Evolutionary conservation across 1,140 invertebrate species (phyloP), one percentile per base, ranked within the genome.

Genomic region (Drosophila orosa): DNA sequence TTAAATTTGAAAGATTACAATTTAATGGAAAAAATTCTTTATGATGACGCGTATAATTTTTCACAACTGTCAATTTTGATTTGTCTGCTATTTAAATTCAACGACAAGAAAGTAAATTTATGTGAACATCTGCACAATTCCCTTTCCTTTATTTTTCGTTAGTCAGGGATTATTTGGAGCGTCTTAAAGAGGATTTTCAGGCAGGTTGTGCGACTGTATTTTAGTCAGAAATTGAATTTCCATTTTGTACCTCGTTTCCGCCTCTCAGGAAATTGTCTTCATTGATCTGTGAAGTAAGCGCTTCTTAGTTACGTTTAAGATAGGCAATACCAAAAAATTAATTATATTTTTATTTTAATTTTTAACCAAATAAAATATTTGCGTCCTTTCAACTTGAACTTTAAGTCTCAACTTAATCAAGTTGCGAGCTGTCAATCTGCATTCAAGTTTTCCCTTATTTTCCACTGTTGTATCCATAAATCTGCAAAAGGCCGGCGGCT

Each of bases 221-320:
- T 25, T 25, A 5, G 24, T 0, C 1, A 25, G 15, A 7, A 25
- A 47, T 25, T 25, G 8, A 25, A 45, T 58, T 31, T 9, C 12
- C n/a, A 29, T 57, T 40, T 56, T 25, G 3, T 9, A 9, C 7
- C 2, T 57, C 10, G 24, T 27, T 40, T 57, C 35, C 54, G n/a
- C n/a, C n/a, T 42, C 37, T 17, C 17, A 59, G 66, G 17, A 81
- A 59, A 74, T 81, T 71, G 48, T 56, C 54, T 67, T 62, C 52
- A 56, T 66, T 62, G 58, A 52, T 68, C 61, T 50, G 25, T 19
- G n/a, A 50, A 50, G 3, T 15, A 15, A 5, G 3, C 13, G 19
- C 13, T 9, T 15, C 29, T 22, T 1, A 35, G 19, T 22, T 22
- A 3, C 6, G 13, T 48, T 50, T 12, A 31, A 12, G 31, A 19